These are phyloP conservation scores for Phaetusa simplex DNA, from an alignment of 2,113 vertebrate genomes.

Conservation along the genomic window DNA sequence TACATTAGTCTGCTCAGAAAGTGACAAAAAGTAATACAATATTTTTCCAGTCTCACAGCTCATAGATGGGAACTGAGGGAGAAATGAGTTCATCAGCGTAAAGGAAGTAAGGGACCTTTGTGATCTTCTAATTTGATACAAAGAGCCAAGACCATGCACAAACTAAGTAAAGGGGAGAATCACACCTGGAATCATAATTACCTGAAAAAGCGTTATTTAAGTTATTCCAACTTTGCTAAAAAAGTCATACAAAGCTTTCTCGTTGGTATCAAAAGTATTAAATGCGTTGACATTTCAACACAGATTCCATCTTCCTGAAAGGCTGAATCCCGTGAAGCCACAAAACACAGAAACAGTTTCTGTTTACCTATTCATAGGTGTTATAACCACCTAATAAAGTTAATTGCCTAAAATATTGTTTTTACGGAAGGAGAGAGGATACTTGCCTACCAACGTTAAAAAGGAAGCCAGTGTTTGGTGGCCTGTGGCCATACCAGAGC, in stretches of 20 bases:
- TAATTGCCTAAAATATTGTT: constrained; percentile 12
- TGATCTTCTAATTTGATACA: neutral
- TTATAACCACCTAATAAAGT: neutral
- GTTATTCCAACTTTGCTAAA: neutral
- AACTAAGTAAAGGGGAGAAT: neutral
- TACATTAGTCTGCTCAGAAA: neutral
- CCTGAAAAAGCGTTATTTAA: neutral
- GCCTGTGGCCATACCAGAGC: neutral
- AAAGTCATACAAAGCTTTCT: neutral
- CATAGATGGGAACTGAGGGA: neutral
- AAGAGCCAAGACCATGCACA: neutral
- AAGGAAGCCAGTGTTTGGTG: neutral
- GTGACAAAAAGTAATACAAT: neutral
- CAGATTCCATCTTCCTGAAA: neutral
- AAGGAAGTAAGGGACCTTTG: neutral
- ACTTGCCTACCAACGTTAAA: neutral
- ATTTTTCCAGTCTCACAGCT: neutral
- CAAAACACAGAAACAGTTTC: neutral
- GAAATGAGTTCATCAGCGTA: neutral
- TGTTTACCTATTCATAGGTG: neutral
- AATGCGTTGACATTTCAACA: neutral
- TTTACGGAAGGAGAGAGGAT: neutral
- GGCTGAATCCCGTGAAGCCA: neutral
- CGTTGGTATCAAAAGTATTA: neutral
- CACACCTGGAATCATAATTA: neutral